These are phyloP conservation scores for Drosophila orena DNA, from an alignment of 1,140 invertebrate genomes.

Conservation along the genomic window DNA sequence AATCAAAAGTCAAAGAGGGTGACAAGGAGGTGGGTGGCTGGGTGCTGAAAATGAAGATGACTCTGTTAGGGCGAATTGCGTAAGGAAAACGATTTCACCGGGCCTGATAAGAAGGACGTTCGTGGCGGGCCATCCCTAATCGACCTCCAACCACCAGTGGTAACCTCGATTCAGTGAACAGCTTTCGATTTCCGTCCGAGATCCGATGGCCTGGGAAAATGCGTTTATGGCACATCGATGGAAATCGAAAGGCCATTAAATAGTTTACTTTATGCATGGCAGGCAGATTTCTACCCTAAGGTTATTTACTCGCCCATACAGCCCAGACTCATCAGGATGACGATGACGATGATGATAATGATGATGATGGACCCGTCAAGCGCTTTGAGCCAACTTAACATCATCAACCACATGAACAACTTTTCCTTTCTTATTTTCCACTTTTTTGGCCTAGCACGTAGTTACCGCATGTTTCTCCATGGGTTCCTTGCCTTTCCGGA, in stretches of 20 bases:
- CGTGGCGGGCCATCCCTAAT: conserved; percentile 31
- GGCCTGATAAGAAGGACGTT: conserved; percentile 22
- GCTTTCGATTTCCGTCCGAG: conserved; percentile 76
- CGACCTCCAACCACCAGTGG: conserved; percentile 27
- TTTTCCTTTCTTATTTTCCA: conserved; percentile 36
- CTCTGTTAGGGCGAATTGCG: conserved; percentile 53
- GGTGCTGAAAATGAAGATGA: conserved; percentile 28
- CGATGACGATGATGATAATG: conserved; percentile 61
- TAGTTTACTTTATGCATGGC: conserved; percentile 82
- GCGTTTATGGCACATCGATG: conserved; percentile 62
- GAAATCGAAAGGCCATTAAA: conserved; percentile 79
- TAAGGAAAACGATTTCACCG: conserved; percentile 68
- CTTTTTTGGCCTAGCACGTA: conserved; percentile 58
- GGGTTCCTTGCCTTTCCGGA: conserved; percentile 40
- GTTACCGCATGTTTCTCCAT: conserved; percentile 61
- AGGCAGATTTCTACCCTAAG: conserved; percentile 70
- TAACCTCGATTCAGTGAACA: conserved; percentile 53
- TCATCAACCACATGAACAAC: conserved; percentile 39
- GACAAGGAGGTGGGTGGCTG: conserved; percentile 5
- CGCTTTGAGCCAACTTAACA: conserved; percentile 55
- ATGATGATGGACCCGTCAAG: conserved; percentile 69
- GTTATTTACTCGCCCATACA: conserved; percentile 67
- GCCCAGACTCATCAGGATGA: conserved; percentile 51
- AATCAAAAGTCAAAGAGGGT: conserved; percentile 64
- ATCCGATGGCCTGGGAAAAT: conserved; percentile 48